Evolutionary conservation across 1,140 invertebrate genomes (phyloP).

Genomic region (Heliconius hermathena): DNA sequence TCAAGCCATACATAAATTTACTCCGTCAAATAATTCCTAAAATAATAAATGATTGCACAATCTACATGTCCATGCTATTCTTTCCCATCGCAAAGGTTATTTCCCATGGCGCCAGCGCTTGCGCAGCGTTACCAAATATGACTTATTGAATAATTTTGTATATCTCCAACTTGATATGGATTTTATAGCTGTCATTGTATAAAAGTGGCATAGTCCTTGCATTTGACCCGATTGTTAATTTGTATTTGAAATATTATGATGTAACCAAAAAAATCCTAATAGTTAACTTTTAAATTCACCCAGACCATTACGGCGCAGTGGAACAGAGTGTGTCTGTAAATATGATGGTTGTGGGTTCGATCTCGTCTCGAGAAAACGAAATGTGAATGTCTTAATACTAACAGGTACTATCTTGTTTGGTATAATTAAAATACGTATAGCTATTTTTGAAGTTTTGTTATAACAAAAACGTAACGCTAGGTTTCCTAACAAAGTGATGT

Average conservation of each 20-base stretch:
- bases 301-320: no score
- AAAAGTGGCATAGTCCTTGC: background rate
- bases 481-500: no score
- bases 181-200: conserved; percentile 17
- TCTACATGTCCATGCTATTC: conserved; percentile 41
- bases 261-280: background rate
- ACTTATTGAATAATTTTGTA: conserved; percentile 56
- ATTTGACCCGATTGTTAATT: conserved; percentile 1
- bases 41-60: background rate
- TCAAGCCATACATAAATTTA: no score
- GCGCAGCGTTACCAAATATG: conserved; percentile 63
- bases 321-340: no score
- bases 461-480: no score
- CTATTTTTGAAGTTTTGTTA: no score
- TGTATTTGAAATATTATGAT: background rate
- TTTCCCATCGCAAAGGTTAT: conserved; percentile 19
- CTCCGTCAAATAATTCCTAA: no score
- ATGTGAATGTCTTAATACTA: no score
- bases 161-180: conserved; percentile 9
- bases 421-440: no score
- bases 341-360: background rate
- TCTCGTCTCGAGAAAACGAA: no score
- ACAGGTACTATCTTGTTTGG: no score
- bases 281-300: background rate
- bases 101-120: conserved; percentile 58